Evolutionary conservation across 2,113 vertebrate genomes (phyloP).

Genomic region (Ascaphus truei): DNA sequence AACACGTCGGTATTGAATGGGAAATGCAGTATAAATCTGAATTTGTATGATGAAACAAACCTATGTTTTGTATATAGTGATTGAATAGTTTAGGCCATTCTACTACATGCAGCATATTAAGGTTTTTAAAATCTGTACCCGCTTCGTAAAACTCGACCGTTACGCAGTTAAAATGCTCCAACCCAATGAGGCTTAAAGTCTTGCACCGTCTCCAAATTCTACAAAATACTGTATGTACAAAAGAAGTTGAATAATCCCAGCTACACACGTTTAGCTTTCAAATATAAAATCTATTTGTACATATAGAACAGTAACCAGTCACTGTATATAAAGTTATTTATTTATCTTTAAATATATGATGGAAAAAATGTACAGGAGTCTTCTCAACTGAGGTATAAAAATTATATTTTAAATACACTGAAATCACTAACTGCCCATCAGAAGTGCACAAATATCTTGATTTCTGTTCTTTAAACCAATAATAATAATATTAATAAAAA

Average conservation of each 20-base stretch:
- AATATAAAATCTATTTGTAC: neutral
- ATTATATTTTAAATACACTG: conserved; percentile 81
- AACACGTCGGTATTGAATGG: neutral
- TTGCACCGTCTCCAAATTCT: neutral
- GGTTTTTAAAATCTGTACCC: neutral
- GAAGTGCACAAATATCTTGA: conserved; percentile 49
- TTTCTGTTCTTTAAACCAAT: conserved; percentile 47
- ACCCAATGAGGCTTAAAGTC: neutral
- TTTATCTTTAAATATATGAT: conserved; percentile 72
- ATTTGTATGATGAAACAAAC: neutral
- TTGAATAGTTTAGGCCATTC: too few relatives aligned
- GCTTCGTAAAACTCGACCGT: neutral
- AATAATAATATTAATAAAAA: conserved; percentile 39
- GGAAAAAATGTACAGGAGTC: conserved; percentile 72
- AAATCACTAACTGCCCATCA: conserved; percentile 52
- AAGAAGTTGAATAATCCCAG: neutral
- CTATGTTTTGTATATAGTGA: neutral
- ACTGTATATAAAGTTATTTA: conserved; percentile 82
- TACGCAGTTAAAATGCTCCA: neutral
- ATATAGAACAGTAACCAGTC: neutral
- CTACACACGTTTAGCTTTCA: neutral
- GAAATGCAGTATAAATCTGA: neutral
- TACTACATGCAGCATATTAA: neutral
- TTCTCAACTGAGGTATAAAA: conserved; percentile 77
- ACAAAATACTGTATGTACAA: neutral